Conservation (phyloP, 2,113 vertebrate species). For the Engystomops pustulosus region DNA sequence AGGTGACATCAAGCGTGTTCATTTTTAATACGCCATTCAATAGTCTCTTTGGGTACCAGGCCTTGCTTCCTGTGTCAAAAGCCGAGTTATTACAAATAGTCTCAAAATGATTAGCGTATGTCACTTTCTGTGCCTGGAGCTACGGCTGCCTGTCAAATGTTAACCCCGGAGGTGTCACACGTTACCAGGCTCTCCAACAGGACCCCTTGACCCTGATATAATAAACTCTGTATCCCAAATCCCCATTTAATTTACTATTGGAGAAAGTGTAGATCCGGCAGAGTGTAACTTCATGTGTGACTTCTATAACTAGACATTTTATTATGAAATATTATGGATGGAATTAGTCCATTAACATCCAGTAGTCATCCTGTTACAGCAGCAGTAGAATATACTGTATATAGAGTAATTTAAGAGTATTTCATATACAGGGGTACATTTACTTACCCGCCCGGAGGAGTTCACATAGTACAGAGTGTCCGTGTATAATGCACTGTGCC, state of each 20-base stretch:
- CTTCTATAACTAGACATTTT: neutral
- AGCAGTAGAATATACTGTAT: too few relatives aligned
- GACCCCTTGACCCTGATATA: neutral
- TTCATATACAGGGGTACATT: too few relatives aligned
- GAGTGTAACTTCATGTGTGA: neutral
- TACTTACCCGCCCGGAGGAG: too few relatives aligned
- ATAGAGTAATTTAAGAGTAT: too few relatives aligned
- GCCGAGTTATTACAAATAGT: conserved; percentile 17
- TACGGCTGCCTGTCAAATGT: neutral
- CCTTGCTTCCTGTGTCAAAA: conserved; percentile 29
- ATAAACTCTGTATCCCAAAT: neutral
- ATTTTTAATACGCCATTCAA: conserved; percentile 23
- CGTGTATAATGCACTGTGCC: too few relatives aligned
- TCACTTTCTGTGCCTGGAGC: conserved; percentile 14
- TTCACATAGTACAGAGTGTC: too few relatives aligned
- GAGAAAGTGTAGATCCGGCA: neutral
- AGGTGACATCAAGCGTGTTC: conserved; percentile 28
- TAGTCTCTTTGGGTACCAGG: conserved; percentile 19
- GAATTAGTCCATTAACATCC: too few relatives aligned
- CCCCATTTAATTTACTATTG: neutral
- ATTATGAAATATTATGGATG: too few relatives aligned
- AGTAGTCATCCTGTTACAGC: too few relatives aligned
- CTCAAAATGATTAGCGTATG: conserved; percentile 47
- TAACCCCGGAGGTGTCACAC: neutral
- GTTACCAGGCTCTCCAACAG: conserved; percentile 3